Evolutionary conservation across 2,113 vertebrate species (phyloP).

Genomic region (Tinamus guttatus): DNA sequence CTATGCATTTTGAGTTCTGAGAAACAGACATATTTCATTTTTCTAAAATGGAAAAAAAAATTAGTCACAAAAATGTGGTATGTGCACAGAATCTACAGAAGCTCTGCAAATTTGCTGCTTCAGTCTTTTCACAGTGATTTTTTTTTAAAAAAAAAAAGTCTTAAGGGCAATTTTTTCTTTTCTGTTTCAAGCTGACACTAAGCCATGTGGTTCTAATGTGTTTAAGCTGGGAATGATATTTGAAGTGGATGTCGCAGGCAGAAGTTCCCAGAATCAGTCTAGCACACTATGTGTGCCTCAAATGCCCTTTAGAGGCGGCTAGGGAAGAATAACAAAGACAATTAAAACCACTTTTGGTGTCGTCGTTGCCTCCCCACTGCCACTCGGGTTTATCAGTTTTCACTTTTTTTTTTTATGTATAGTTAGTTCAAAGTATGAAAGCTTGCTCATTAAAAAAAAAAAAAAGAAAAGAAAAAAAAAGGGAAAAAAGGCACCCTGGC

Average conservation of each 20-base stretch:
- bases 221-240: slow-evolving; percentile 41
- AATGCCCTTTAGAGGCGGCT: not conserved
- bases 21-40: not conserved
- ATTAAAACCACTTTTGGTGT: not conserved
- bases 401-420: not conserved
- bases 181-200: slow-evolving; percentile 10
- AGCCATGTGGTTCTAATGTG: slow-evolving; percentile 53
- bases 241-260: slow-evolving; percentile 11
- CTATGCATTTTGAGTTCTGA: slow-evolving; percentile 8
- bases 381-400: not conserved
- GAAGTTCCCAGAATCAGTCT: slow-evolving; percentile 40
- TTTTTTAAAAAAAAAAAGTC: not conserved
- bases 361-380: too few species aligned
- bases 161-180: slow-evolving; percentile 11
- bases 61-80: not conserved
- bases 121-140: slow-evolving; percentile 33
- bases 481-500: not conserved
- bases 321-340: not conserved
- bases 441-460: not conserved
- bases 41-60: not conserved
- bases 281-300: not conserved
- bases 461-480: not conserved
- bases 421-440: not conserved
- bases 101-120: slow-evolving; percentile 37
- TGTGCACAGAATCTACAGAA: not conserved